Evolutionary conservation across 1,140 invertebrate genomes (phyloP).

Genomic region (Atta cephalotes): DNA sequence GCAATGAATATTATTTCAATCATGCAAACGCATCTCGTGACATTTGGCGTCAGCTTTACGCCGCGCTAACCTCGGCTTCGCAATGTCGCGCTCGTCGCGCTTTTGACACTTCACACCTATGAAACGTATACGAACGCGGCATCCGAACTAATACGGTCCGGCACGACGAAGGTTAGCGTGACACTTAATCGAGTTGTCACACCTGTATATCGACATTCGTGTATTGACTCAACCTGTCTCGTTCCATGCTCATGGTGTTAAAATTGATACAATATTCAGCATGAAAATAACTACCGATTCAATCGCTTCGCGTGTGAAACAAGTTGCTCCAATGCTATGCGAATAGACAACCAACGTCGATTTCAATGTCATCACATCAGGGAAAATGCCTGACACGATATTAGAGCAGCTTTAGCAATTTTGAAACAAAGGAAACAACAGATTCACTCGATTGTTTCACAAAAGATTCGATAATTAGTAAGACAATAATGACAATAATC

Average conservation of each 20-base stretch:
- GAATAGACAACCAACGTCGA: slow-evolving; percentile 6
- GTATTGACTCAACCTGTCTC: slow-evolving; percentile 26
- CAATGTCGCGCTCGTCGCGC: not conserved
- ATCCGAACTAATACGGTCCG: not conserved
- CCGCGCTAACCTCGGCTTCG: not conserved
- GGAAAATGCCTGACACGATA: not conserved
- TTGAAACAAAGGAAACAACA: not conserved
- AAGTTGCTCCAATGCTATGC: not conserved
- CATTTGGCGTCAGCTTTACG: not conserved
- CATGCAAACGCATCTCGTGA: not conserved
- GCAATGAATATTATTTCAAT: slow-evolving; percentile 23
- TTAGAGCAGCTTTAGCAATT: slow-evolving; percentile 26
- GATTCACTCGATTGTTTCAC: not conserved
- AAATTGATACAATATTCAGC: slow-evolving; percentile 28
- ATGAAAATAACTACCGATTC: slow-evolving; percentile 33
- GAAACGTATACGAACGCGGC: not conserved
- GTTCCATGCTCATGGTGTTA: slow-evolving; percentile 5
- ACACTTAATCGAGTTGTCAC: slow-evolving; percentile 47
- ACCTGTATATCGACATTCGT: slow-evolving; percentile 29
- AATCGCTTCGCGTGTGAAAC: not conserved
- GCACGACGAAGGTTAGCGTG: slow-evolving; percentile 7
- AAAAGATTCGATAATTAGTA: not conserved
- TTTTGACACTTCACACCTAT: slow-evolving; percentile 18
- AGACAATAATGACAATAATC: not conserved
- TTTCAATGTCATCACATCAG: not conserved